Evolutionary conservation across 2,113 vertebrate species (phyloP), one percentile per base, ranked within the genome.

Genomic region (Lamprotornis superbus): DNA sequence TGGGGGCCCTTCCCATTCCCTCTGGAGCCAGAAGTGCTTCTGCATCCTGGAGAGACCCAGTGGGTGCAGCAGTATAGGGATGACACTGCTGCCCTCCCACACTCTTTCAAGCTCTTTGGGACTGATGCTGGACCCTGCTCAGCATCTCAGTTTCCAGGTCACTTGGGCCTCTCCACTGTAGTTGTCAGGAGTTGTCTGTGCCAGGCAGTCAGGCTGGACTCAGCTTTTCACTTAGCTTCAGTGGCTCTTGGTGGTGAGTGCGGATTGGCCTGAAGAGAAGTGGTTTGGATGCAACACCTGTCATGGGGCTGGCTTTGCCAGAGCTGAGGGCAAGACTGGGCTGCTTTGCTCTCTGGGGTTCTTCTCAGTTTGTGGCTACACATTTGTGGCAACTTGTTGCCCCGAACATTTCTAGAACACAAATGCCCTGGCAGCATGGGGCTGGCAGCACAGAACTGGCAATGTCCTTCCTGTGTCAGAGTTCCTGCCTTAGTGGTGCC

Each of bases 131-230:
- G 21, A 31, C 44, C 23, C 19, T 22, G 24, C 28, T 64, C 23
- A 53, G n/a, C 7, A 5, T 71, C 67, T 33, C 11, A 3, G 2
- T 81, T 33, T 75, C 56, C 35, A 5, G 10, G 1, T 46, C 5
- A 5, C 65, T 68, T 2, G 1, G 53, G n/a, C 9, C 13, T 27
- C n/a, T 56, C 46, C 0, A 0, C 19, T 0, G 0, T 0, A 8
- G 9, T 27, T 42, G 27, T 5, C 8, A 13, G 61, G 67, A 46
- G 16, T 28, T 70, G 31, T 30, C 37, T 50, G 30, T 81, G 64
- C 52, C 42, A 17, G 60, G 33, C 33, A 17, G 44, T 53, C 0
- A 0, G 39, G 19, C 42, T 39, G 53, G 40, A 15, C 79, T 68
- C 1, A 0, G 55, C 24, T 87, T 82, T 55, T 63, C 1, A 0